Percentiles rank a stretch among this genome's conserved stretches.
These are phyloP conservation scores for Hippopotamus amphibius DNA, from an alignment of 2,113 vertebrate species.

Conservation along the genomic window DNA sequence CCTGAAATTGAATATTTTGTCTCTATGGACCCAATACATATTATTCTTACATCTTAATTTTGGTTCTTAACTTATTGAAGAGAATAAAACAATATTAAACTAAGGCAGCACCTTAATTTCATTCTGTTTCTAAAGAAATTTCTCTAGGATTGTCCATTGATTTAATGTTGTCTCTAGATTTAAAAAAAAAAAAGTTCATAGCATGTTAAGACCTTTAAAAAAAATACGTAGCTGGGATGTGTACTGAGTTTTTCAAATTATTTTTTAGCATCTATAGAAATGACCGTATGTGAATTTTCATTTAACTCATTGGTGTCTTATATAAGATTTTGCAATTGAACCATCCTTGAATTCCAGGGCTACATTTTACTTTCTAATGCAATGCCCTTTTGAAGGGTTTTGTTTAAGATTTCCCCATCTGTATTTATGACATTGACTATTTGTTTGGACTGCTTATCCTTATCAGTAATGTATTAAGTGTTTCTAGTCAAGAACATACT, in stretches of 20 bases:
- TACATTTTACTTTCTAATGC: neutral
- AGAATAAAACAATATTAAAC: neutral
- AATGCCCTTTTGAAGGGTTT: neutral
- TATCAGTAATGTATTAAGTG: neutral
- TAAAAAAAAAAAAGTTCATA: neutral
- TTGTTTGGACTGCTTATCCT: neutral
- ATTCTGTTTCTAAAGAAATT: constrained; percentile 7
- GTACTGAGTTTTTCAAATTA: neutral
- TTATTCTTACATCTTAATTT: neutral
- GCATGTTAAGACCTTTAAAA: neutral
- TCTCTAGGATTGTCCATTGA: neutral
- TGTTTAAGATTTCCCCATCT: neutral
- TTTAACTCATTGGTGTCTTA: neutral
- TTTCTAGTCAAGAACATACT: neutral
- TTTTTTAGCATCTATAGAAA: neutral
- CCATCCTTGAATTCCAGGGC: constrained; percentile 45
- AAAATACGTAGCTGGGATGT: neutral
- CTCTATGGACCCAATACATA: neutral
- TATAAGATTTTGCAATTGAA: constrained; percentile 36
- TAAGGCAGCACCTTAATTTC: neutral
- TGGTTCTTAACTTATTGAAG: neutral
- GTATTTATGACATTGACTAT: neutral
- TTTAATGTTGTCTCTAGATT: neutral
- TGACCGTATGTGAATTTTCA: neutral
- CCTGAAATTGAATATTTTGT: neutral